phyloP scores from a whole-genome alignment of 2,888 invertebrate genomes.

The Zaprionus bogoriensis region DNA sequence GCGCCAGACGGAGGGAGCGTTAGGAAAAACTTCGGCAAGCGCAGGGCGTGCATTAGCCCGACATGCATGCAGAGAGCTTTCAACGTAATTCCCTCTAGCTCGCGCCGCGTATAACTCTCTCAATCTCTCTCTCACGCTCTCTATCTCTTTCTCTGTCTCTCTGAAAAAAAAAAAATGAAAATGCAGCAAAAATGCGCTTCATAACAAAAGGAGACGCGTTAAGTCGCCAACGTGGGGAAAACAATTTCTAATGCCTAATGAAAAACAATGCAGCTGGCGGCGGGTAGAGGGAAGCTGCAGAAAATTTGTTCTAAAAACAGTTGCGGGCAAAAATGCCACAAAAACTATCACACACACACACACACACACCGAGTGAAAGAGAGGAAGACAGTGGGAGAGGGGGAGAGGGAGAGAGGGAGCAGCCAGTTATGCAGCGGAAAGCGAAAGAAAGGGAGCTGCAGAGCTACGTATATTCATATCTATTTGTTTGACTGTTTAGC shows the following conservation, averaged over 20 bases:
- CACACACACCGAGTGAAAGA: too few species aligned
- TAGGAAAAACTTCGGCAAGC: constrained; percentile 34
- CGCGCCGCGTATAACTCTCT: neutral
- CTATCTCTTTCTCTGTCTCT: neutral
- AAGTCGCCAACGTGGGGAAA: constrained; percentile 65
- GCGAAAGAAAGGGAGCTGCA: neutral
- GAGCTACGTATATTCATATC: constrained; percentile 53
- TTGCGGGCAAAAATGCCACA: constrained; percentile 21
- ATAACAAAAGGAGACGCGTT: constrained; percentile 54
- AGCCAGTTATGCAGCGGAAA: too few species aligned
- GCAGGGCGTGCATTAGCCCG: constrained; percentile 60
- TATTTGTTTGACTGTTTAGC: constrained; percentile 70
- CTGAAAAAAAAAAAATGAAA: constrained; percentile 33
- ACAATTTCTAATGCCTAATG: constrained; percentile 69
- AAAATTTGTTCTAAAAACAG: constrained; percentile 20
- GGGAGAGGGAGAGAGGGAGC: neutral
- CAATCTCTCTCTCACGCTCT: neutral
- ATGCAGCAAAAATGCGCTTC: constrained; percentile 38
- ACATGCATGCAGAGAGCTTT: constrained; percentile 40
- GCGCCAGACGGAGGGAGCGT: constrained; percentile 33
- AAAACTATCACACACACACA: constrained; percentile 39
- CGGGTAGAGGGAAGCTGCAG: constrained; percentile 1
- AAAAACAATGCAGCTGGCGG: constrained; percentile 57
- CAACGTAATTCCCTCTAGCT: constrained; percentile 10
- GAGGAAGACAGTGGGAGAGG: neutral